Evolutionary conservation across 2,113 vertebrate species (phyloP).

Genomic region (Neogale vison): DNA sequence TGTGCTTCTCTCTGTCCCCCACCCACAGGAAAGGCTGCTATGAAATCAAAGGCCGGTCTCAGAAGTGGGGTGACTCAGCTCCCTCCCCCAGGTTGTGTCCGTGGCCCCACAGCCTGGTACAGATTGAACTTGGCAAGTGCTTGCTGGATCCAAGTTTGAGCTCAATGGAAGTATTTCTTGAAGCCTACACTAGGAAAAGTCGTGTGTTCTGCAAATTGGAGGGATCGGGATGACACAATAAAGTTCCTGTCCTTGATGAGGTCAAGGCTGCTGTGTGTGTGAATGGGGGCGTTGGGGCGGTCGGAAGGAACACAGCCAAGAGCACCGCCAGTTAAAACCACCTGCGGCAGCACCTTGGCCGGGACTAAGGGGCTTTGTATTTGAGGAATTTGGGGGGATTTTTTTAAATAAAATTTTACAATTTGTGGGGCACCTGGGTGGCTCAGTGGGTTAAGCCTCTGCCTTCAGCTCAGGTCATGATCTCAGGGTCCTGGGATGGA

Average conservation of each 20-base stretch:
- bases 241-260: neutral
- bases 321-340: rapidly evolving
- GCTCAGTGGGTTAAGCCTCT: too few relatives aligned
- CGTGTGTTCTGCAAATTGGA: rapidly evolving
- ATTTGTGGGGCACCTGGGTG: too few relatives aligned
- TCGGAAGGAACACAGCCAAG: rapidly evolving
- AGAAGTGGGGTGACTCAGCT: neutral
- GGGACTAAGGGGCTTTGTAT: neutral
- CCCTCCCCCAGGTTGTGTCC: rapidly evolving
- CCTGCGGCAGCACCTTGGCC: neutral
- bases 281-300: neutral
- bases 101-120: neutral
- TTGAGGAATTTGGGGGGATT: neutral
- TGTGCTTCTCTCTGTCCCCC: neutral
- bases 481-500: too few relatives aligned
- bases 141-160: neutral
- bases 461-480: too few relatives aligned
- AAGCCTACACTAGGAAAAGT: neutral
- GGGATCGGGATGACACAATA: neutral
- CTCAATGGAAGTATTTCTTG: neutral
- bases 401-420: neutral
- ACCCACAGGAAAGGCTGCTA: neutral
- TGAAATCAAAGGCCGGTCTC: neutral
- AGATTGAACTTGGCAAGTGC: neutral
- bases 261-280: neutral